Conservation (phyloP, 2,888 invertebrate genomes). For the Lymantria monacha region DNA sequence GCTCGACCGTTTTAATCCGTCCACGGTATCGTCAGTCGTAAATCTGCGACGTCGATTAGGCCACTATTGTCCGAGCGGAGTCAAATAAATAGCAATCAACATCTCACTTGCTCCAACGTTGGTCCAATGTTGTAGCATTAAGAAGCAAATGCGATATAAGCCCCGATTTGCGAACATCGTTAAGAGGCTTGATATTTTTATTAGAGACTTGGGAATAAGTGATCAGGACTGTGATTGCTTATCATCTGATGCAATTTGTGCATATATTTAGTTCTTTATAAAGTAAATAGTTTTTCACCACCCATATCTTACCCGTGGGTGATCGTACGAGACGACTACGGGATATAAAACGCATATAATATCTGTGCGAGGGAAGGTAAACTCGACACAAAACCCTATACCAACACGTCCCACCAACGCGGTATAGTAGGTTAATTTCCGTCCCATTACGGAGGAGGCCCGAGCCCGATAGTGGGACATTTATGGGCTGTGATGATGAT, state of each 20-base stretch:
- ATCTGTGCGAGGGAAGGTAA: too few relatives aligned
- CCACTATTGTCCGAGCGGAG: conserved; percentile 44
- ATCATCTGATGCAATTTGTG: not conserved
- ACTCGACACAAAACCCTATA: too few relatives aligned
- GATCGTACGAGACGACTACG: too few relatives aligned
- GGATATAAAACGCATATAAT: too few relatives aligned
- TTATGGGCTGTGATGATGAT: too few relatives aligned
- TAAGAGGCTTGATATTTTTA: conserved; percentile 26
- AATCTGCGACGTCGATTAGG: conserved; percentile 59
- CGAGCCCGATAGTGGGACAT: too few relatives aligned
- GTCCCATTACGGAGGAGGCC: too few relatives aligned
- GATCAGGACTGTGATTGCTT: not conserved
- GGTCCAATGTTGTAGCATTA: conserved; percentile 11
- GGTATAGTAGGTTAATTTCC: too few relatives aligned
- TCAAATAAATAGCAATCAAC: conserved; percentile 60
- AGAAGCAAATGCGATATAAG: conserved; percentile 22
- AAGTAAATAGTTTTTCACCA: too few relatives aligned
- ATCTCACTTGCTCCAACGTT: conserved; percentile 24
- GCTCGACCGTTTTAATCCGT: conserved; percentile 51
- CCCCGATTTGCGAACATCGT: conserved; percentile 22
- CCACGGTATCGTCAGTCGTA: conserved; percentile 40
- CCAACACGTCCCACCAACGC: too few relatives aligned
- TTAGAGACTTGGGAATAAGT: not conserved
- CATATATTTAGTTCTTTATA: not conserved
- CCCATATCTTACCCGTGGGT: too few relatives aligned